phyloP scores from a whole-genome alignment of 2,113 vertebrate genomes.

The Plestiodon gilberti region DNA sequence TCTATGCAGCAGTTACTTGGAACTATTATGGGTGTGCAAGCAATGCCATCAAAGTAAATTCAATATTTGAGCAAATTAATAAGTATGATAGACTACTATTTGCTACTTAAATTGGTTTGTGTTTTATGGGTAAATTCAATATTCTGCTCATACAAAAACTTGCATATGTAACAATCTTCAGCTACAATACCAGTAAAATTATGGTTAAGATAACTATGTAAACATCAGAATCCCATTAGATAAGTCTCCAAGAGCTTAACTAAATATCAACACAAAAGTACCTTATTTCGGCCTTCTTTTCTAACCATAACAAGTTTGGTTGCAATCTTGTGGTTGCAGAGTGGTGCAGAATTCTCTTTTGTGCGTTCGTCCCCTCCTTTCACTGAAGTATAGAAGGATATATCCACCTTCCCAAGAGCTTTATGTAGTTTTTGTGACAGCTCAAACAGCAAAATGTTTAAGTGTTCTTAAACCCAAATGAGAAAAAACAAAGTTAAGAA shows the following conservation, averaged over 20 bases:
- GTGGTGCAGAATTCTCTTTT: conserved; percentile 44
- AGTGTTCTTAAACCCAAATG: conserved; percentile 71
- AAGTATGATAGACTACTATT: not conserved
- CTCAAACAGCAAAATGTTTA: conserved; percentile 79
- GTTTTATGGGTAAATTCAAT: not conserved
- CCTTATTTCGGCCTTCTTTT: conserved; percentile 83
- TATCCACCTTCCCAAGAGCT: conserved; percentile 77
- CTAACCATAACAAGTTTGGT: conserved; percentile 77
- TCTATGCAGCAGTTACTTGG: too few relatives aligned
- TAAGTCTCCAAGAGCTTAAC: not conserved
- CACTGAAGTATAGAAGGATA: conserved; percentile 68
- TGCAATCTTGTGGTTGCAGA: conserved; percentile 74
- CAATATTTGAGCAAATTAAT: not conserved
- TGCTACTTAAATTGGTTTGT: too few relatives aligned
- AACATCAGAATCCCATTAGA: not conserved
- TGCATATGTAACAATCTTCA: not conserved
- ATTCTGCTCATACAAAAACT: not conserved
- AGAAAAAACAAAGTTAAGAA: not conserved
- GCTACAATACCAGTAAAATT: not conserved
- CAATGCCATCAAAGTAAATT: not conserved
- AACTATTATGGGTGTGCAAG: too few relatives aligned
- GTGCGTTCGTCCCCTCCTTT: conserved; percentile 47
- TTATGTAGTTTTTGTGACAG: conserved; percentile 74
- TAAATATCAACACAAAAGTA: conserved; percentile 42
- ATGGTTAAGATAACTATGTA: not conserved